These are phyloP conservation scores for Corbicula japonica DNA, from an alignment of 2,888 invertebrate species.

Conservation along the genomic window DNA sequence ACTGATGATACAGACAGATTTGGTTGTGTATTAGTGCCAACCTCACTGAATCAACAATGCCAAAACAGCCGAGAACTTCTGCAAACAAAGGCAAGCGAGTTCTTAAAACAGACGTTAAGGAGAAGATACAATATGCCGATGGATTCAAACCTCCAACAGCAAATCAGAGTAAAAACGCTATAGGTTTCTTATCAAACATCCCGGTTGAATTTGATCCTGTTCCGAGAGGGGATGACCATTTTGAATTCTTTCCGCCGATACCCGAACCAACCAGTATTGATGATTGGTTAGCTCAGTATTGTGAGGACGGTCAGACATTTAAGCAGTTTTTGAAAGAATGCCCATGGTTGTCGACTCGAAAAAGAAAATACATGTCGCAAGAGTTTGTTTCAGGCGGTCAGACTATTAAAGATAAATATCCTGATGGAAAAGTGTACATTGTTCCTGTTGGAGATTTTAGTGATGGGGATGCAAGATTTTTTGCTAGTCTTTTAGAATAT, in stretches of 20 bases:
- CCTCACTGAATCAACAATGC: constrained; percentile 27
- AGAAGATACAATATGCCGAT: constrained; percentile 73
- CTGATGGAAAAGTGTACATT: constrained; percentile 82
- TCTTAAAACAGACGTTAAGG: background rate
- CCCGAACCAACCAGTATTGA: constrained; percentile 77
- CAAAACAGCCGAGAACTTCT: constrained; percentile 55
- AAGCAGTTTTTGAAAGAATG: constrained; percentile 75
- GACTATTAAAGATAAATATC: constrained; percentile 78
- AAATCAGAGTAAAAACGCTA: constrained; percentile 69
- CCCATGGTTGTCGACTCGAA: constrained; percentile 82
- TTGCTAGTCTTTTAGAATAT: constrained; percentile 79
- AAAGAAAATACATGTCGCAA: constrained; percentile 76
- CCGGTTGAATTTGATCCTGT: constrained; percentile 60
- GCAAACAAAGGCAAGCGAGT: constrained; percentile 31
- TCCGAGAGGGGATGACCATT: constrained; percentile 14
- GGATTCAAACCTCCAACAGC: constrained; percentile 76
- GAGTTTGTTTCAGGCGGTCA: constrained; percentile 73
- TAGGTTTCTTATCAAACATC: constrained; percentile 66
- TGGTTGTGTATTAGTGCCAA: too few species aligned
- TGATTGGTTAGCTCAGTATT: constrained; percentile 85
- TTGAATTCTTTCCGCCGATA: constrained; percentile 74
- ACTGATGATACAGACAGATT: too few species aligned
- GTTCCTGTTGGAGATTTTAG: constrained; percentile 81
- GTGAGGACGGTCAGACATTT: constrained; percentile 83
- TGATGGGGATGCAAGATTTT: constrained; percentile 62